phyloP scores from a whole-genome alignment of 1,140 invertebrate genomes.

The Samia ricini region DNA sequence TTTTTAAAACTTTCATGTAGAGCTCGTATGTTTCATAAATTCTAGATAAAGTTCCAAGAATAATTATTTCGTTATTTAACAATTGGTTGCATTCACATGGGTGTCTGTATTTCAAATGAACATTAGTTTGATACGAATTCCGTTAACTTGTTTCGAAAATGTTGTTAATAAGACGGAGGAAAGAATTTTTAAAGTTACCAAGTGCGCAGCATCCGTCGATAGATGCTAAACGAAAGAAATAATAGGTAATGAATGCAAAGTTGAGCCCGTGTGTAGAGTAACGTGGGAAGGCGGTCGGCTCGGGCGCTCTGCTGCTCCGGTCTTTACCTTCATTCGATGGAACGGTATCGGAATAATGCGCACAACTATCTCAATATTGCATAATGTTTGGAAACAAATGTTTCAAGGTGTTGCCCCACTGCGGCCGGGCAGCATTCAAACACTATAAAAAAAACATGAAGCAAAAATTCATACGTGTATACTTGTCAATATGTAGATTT shows the following conservation, averaged over 20 bases:
- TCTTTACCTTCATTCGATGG: not conserved
- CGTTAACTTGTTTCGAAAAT: not conserved
- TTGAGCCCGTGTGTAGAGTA: not conserved
- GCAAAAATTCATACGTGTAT: too few relatives aligned
- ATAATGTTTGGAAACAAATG: slow-evolving; percentile 11
- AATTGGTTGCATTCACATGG: too few relatives aligned
- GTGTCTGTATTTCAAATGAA: too few relatives aligned
- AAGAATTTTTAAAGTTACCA: not conserved
- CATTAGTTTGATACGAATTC: not conserved
- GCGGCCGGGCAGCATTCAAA: not conserved
- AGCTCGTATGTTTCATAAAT: too few relatives aligned
- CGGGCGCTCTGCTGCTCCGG: not conserved
- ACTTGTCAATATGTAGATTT: too few relatives aligned
- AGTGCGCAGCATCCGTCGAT: not conserved
- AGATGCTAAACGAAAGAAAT: not conserved
- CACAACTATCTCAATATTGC: slow-evolving; percentile 7
- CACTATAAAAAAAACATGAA: not conserved
- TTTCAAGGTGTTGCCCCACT: not conserved
- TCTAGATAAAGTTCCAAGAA: too few relatives aligned
- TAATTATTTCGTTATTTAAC: too few relatives aligned
- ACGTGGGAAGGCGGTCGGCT: slow-evolving; percentile 6
- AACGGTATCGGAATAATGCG: slow-evolving; percentile 1
- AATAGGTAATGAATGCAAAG: slow-evolving; percentile 1
- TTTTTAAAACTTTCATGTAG: too few relatives aligned
- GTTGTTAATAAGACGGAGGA: not conserved